Base-by-base conservation (phyloP, 2,797 vertebrate genomes). In the Macropus fuliginosus region DNA sequence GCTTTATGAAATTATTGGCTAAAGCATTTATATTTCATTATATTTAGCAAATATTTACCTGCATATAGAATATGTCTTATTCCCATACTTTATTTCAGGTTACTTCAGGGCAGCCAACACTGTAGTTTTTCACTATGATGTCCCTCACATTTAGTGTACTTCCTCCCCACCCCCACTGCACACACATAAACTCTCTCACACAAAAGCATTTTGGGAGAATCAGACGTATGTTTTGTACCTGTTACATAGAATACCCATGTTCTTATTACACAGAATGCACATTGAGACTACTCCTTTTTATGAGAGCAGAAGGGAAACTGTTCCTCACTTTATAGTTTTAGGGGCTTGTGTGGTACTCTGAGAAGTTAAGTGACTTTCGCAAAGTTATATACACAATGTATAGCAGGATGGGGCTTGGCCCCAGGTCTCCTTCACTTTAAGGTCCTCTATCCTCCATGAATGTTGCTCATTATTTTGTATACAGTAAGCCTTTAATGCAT, bases 131-230 rank as follows among this genome's bases (percentile, higher is more conserved):
- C 21, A 46, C 27, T 10, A 87, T 46, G 24, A 81, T 87, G 5
- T 46, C n/a, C 40, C n/a, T 81, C 18, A 87, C 3, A 46, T 87
- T 34, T 46, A 46, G 40, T 27, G 27, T 87, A 50, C 9, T 87
- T 27, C 21, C 18, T 13, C 14, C 10, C 12, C 0, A 3, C 57
- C 3, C 29, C 3, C 18, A 14, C 1, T 2, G 0, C 16, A 66
- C 14, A 66, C 62, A 66, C 21, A 24, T 2, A 31, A 11, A 62
- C 4, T 5, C 59, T 14, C 13, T 14, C 31, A 62, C 31, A 62
- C 59, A 59, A 74, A 34, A 74, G 1, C 24, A 3, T 81, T 81
- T 46, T 21, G 40, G 40, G 9, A 81, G 8, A 40, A 24, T 46
- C 74, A 40, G 2, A 50, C 2, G 9, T 50, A 50, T 8, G 10